Evolutionary conservation across 1,140 invertebrate species (phyloP).

Genomic region (Leptinotarsa undecemlineata): DNA sequence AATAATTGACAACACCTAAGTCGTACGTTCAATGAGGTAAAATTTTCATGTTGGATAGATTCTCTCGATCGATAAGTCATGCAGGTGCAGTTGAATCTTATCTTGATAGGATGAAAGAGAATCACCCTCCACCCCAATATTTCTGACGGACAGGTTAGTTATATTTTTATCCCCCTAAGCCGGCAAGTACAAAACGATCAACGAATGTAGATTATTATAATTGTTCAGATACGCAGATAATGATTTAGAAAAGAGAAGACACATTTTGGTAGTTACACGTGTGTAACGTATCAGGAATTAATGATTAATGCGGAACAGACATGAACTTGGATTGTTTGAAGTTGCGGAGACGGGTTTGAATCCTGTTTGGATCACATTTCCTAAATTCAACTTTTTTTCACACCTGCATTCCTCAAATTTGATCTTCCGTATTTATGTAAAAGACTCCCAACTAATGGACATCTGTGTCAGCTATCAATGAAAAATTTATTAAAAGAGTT

Average conservation of each 20-base stretch:
- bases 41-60: too few relatives aligned
- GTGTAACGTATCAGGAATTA: background rate
- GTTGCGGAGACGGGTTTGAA: too few relatives aligned
- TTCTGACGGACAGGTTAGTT: background rate
- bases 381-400: background rate
- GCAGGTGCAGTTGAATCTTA: conserved; percentile 4
- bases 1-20: too few relatives aligned
- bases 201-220: background rate
- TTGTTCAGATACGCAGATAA: conserved; percentile 15
- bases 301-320: too few relatives aligned
- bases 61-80: background rate
- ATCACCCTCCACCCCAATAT: background rate
- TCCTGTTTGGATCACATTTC: background rate
- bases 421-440: too few relatives aligned
- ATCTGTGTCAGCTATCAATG: too few relatives aligned
- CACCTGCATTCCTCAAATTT: too few relatives aligned
- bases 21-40: too few relatives aligned
- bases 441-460: too few relatives aligned
- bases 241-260: conserved; percentile 9
- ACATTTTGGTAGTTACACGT: conserved; percentile 16
- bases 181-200: conserved; percentile 12
- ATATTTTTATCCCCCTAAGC: conserved; percentile 1
- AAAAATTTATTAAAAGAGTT: too few relatives aligned
- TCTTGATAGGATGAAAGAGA: conserved; percentile 1
- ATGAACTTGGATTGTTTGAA: too few relatives aligned